Conservation (phyloP, 2,888 invertebrate genomes). For the Nomada flava region DNA sequence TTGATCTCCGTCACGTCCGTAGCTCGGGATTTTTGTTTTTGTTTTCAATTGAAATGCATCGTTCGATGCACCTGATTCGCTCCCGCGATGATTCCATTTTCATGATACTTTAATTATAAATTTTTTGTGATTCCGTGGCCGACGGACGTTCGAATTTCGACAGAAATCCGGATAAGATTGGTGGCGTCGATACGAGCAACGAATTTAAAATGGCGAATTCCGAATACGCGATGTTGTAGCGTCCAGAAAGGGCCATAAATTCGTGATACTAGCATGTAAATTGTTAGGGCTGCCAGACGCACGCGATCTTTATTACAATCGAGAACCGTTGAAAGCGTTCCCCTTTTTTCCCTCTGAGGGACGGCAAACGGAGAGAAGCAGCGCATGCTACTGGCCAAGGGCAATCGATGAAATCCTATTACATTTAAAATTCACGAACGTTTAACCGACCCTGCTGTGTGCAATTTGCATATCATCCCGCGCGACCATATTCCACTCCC, state of each 20-base stretch:
- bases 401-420: constrained; percentile 68
- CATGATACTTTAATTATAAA: constrained; percentile 26
- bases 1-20: background rate
- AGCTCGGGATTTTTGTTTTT: background rate
- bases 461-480: constrained; percentile 57
- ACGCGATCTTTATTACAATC: constrained; percentile 43
- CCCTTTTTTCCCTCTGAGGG: background rate
- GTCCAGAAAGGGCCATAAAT: constrained; percentile 28
- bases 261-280: constrained; percentile 35
- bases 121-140: constrained; percentile 2
- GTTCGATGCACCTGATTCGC: no score
- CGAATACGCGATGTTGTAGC: constrained; percentile 25
- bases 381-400: constrained; percentile 15
- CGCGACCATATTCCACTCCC: constrained; percentile 37
- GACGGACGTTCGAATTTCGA: constrained; percentile 5
- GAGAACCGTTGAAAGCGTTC: constrained; percentile 4
- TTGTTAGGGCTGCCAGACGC: constrained; percentile 36
- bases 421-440: constrained; percentile 68
- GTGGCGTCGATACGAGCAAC: background rate
- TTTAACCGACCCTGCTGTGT: constrained; percentile 49
- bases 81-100: background rate
- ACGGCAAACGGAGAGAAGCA: constrained; percentile 5
- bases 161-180: constrained; percentile 16
- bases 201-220: constrained; percentile 11
- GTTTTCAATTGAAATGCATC: constrained; percentile 14